Base-by-base conservation (phyloP, 2,113 vertebrate species). In the Eidolon helvum region DNA sequence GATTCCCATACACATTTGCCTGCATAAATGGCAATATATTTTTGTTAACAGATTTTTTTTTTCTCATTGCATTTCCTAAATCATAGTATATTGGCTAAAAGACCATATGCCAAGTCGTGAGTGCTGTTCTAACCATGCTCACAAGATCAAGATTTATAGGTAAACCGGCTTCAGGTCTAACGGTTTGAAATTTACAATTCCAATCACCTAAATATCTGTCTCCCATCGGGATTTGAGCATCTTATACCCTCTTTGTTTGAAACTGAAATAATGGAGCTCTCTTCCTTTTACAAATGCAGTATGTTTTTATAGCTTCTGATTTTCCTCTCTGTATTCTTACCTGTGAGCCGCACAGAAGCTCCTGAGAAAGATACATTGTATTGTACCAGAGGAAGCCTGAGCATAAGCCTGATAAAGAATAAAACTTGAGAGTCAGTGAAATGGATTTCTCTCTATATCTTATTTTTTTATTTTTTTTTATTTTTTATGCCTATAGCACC, bases 281-380 rank as follows among this genome's bases (percentile, higher is more conserved):
- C n/a, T 59, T 40, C 24, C 30, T 96, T 93, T 74, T 91, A 91
- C 10, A 21, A 79, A 63, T 24, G 59, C 4, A 84, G 16, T 68
- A 8, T 59, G 59, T 77, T 95, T 93, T 43, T 63, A 89, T 8
- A 91, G 87, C 35, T 79, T 80, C 75, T 69, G 71, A 94, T 95
- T 79, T 72, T 15, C 48, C n/a, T 94, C 86, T 93, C 94, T 95
- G 68, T 95, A 48, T 93, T 82, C 89, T 92, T 93, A 74, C 83
- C 93, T 33, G 6, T 28, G 43, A 28, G 66, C 10, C 28, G 7
- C 35, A 5, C 53, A 57, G 45, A 12, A 35, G 19, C 74, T 65
- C 68, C 68, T 35, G 43, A 66, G 59, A 75, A 90, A 93, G 82
- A 57, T 12, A 84, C 19, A 38, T 10, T 35, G 28, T 16, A 93